Evolutionary conservation across 2,888 invertebrate genomes (phyloP), one percentile per base, ranked within the genome.

Genomic region (Axea sp.): DNA sequence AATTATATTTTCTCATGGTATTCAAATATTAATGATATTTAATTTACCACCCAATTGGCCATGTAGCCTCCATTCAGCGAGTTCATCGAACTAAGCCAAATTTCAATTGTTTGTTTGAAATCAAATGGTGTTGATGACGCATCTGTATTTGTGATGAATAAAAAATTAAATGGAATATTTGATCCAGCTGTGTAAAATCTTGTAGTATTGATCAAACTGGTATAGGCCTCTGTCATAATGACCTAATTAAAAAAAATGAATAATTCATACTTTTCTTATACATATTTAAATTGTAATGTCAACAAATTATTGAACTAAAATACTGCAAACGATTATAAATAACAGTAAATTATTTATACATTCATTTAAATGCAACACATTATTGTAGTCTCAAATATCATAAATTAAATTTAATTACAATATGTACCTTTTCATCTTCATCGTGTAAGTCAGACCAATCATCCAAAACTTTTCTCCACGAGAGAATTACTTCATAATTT

Each of bases 151-250:
- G 89, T 89, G 51, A 95, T 92, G 8, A 95, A 88, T 26, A 91
- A 89, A 83, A 95, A 95, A 85, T 96, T 95, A 82, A 95, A 95
- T 0, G 95, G 93, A 84, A 95, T 91, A 67, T 95, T 93, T 1
- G 93, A 90, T 7, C 94, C 93, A 19, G 88, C 83, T 0, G 91
- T 90, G 80, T 94, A 95, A 84, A 92, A 95, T 37, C 87, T 90
- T 88, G 92, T 90, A 0, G 91, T 91, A 0, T 89, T 84, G 22
- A 90, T 87, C 12, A 92, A 87, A 55, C 88, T 89, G 0, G 92
- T 90, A 80, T 94, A 94, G 0, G 92, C 93, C 87, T 95, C 95
- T 0, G 93, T 92, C 92, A 95, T 92, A 90, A 95, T 90, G 0
- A 95, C 90, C 86, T 86, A 45, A 8, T 9, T 69, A 19, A 4